These are phyloP conservation scores for Cichlasoma orientale DNA, from an alignment of 2,797 vertebrate species.

Conservation along the genomic window DNA sequence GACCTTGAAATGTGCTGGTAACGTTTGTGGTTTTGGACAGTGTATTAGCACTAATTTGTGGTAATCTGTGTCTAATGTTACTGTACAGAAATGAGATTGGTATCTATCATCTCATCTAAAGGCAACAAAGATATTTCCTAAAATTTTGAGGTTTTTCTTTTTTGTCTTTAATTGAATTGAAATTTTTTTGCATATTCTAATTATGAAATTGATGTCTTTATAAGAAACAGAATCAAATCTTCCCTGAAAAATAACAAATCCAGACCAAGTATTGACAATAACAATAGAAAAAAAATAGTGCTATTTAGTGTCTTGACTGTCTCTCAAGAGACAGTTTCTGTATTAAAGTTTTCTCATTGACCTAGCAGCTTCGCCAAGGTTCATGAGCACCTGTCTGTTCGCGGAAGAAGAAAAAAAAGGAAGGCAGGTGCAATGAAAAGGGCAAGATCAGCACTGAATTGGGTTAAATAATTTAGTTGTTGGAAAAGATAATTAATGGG, in stretches of 20 bases:
- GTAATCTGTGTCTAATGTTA: background rate
- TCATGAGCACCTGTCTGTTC: slow-evolving; percentile 46
- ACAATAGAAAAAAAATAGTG: background rate
- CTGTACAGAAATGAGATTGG: background rate
- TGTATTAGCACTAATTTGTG: background rate
- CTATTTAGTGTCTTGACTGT: background rate
- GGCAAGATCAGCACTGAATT: slow-evolving; percentile 70
- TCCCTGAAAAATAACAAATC: background rate
- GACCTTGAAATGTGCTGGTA: background rate
- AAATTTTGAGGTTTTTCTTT: background rate
- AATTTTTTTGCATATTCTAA: background rate
- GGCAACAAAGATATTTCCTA: background rate
- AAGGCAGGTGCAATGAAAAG: slow-evolving; percentile 49
- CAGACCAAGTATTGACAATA: background rate
- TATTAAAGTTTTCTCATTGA: slow-evolving; percentile 45
- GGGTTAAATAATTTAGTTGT: slow-evolving; percentile 81
- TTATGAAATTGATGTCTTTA: background rate
- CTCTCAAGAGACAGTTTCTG: slow-evolving; percentile 10
- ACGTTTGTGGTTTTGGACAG: background rate
- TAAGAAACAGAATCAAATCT: background rate
- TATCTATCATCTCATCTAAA: background rate
- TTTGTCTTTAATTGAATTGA: too few relatives aligned
- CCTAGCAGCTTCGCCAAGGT: slow-evolving; percentile 22
- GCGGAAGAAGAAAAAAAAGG: slow-evolving; percentile 26
- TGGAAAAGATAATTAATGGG: slow-evolving; percentile 81